These are phyloP conservation scores for Epinephelus moara DNA, from an alignment of 2,113 vertebrate genomes.

Conservation along the genomic window DNA sequence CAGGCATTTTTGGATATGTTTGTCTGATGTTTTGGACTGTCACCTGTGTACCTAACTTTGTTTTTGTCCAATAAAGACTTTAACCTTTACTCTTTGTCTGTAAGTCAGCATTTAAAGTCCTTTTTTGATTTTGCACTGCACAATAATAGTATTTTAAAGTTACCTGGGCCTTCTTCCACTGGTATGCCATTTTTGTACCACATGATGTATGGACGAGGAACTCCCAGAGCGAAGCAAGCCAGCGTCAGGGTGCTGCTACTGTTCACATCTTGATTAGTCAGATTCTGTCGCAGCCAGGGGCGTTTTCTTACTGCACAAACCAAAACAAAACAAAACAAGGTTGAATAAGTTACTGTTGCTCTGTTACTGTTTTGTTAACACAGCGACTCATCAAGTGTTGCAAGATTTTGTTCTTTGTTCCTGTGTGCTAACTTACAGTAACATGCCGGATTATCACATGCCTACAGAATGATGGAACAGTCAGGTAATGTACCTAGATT, in stretches of 20 bases:
- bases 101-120: no score
- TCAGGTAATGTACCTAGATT: background rate
- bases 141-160: slow-evolving; percentile 10
- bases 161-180: slow-evolving; percentile 88
- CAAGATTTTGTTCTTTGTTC: background rate
- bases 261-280: slow-evolving; percentile 90
- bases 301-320: slow-evolving; percentile 82
- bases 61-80: no score
- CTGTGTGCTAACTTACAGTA: background rate
- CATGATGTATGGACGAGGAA: slow-evolving; percentile 82
- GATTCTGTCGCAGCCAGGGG: slow-evolving; percentile 87
- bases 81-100: no score
- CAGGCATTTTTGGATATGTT: no score
- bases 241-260: slow-evolving; percentile 90
- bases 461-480: background rate
- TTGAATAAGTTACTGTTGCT: background rate
- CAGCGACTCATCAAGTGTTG: background rate
- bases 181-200: slow-evolving; percentile 89
- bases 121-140: no score
- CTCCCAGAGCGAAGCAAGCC: slow-evolving; percentile 86
- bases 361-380: background rate
- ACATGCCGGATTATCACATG: background rate
- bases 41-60: no score
- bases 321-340: background rate
- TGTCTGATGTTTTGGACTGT: no score